Evolutionary conservation across 2,888 invertebrate genomes (phyloP).

Genomic region (Tillus elongatus): DNA sequence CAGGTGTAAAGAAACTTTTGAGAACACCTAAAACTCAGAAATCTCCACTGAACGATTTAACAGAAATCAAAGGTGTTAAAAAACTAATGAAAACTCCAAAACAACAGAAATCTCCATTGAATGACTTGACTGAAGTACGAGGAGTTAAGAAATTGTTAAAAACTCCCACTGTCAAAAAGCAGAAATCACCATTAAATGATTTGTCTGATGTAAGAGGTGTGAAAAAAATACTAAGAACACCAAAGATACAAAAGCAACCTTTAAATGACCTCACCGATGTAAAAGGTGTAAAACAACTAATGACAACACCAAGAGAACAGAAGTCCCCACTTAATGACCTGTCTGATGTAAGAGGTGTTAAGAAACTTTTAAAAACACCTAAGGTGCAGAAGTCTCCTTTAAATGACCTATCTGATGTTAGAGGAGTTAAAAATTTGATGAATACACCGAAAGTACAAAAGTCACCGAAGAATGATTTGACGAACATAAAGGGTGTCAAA

Average conservation of each 20-base stretch:
- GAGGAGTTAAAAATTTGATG: slow-evolving; percentile 17
- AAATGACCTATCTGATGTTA: slow-evolving; percentile 18
- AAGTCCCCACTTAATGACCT: too few relatives aligned
- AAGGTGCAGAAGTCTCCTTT: slow-evolving; percentile 19
- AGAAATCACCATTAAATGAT: too few relatives aligned
- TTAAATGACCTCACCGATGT: too few relatives aligned
- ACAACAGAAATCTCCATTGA: slow-evolving; percentile 32
- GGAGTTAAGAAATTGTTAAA: too few relatives aligned
- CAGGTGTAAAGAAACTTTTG: slow-evolving; percentile 26
- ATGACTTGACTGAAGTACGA: slow-evolving; percentile 20
- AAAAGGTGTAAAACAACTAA: too few relatives aligned
- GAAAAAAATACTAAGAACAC: too few relatives aligned
- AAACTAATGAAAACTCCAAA: slow-evolving; percentile 14
- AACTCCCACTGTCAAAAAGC: too few relatives aligned
- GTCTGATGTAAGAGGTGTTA: too few relatives aligned
- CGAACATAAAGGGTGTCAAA: slow-evolving; percentile 39
- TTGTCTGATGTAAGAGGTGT: too few relatives aligned
- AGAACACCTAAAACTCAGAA: slow-evolving; percentile 19
- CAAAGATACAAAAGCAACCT: too few relatives aligned
- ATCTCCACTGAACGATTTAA: slow-evolving; percentile 39
- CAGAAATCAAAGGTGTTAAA: slow-evolving; percentile 41
- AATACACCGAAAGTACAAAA: slow-evolving; percentile 20
- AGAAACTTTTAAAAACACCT: slow-evolving; percentile 20
- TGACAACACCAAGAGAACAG: too few relatives aligned
- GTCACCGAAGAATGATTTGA: slow-evolving; percentile 36